phyloP scores from a whole-genome alignment of 2,797 vertebrate genomes.

The Rhinichthys osculus region DNA sequence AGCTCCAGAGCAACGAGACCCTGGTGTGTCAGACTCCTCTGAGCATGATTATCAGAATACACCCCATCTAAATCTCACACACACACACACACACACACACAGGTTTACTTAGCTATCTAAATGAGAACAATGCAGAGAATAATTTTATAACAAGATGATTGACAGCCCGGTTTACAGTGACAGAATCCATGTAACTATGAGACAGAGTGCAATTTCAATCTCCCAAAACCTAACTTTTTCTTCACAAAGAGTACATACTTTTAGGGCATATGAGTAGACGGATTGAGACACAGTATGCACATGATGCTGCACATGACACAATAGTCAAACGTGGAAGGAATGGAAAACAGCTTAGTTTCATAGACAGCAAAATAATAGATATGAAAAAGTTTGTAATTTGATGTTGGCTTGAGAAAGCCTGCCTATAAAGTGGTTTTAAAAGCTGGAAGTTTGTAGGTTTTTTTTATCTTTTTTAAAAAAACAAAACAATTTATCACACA shows the following conservation, averaged over 20 bases:
- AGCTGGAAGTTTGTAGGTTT: background rate
- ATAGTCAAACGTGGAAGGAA: background rate
- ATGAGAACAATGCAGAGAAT: too few relatives aligned
- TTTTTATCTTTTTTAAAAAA: too few relatives aligned
- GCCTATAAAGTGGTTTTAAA: background rate
- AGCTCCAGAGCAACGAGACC: constrained; percentile 8
- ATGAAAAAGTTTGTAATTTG: background rate
- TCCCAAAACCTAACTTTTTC: background rate
- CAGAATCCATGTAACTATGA: background rate
- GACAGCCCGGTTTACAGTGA: background rate
- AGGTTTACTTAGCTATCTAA: background rate
- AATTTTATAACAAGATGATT: background rate
- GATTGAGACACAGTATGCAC: background rate
- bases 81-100: background rate
- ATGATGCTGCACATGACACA: background rate
- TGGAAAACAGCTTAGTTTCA: background rate
- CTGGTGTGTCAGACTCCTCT: constrained; percentile 4
- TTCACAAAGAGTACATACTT: background rate
- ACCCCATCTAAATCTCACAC: background rate
- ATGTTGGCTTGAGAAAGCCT: background rate
- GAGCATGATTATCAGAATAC: background rate
- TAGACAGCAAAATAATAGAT: background rate
- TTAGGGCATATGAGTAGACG: background rate
- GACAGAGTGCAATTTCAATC: background rate
- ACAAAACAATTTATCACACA: background rate